Percentiles rank a stretch among this genome's conserved stretches.
Evolutionary conservation across 2,888 invertebrate species (phyloP).

Genomic region (Lepidocyrtinus sp.): DNA sequence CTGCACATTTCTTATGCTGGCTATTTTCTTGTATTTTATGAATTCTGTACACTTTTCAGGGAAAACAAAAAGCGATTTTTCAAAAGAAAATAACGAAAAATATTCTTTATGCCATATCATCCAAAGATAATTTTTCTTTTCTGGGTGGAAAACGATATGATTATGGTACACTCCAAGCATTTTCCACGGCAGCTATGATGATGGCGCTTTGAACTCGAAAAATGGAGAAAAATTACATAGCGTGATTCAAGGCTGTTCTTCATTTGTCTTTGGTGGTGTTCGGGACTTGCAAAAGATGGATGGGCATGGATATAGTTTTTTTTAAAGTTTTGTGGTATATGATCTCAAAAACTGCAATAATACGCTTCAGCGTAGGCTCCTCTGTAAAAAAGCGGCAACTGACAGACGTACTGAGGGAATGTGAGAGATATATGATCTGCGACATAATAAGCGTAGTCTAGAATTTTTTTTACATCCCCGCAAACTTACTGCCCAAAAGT

Average conservation of each 20-base stretch:
- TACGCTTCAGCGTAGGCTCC: background rate
- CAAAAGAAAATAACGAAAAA: slow-evolving; percentile 48
- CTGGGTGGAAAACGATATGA: slow-evolving; percentile 4
- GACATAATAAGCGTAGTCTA: slow-evolving; percentile 35
- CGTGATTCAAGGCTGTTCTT: slow-evolving; percentile 64
- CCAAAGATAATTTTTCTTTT: slow-evolving; percentile 33
- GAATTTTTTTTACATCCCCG: slow-evolving; percentile 38
- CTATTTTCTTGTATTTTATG: too few relatives aligned
- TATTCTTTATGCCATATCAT: slow-evolving; percentile 41
- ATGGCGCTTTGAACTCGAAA: slow-evolving; percentile 42
- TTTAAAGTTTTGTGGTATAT: background rate
- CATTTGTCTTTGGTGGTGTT: slow-evolving; percentile 50
- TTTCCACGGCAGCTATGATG: slow-evolving; percentile 25
- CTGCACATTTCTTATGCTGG: too few relatives aligned
- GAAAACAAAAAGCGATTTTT: slow-evolving; percentile 61
- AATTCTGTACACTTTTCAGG: slow-evolving; percentile 7
- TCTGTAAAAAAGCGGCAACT: background rate
- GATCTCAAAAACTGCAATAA: background rate
- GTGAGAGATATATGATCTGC: slow-evolving; percentile 2
- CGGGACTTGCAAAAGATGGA: too few relatives aligned
- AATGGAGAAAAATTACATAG: slow-evolving; percentile 63
- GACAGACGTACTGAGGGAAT: background rate
- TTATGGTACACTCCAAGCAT: background rate
- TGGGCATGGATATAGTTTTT: background rate
- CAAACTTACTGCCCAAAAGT: slow-evolving; percentile 14